phyloP scores from a whole-genome alignment of 2,888 invertebrate genomes.

The Cancer borealis region DNA sequence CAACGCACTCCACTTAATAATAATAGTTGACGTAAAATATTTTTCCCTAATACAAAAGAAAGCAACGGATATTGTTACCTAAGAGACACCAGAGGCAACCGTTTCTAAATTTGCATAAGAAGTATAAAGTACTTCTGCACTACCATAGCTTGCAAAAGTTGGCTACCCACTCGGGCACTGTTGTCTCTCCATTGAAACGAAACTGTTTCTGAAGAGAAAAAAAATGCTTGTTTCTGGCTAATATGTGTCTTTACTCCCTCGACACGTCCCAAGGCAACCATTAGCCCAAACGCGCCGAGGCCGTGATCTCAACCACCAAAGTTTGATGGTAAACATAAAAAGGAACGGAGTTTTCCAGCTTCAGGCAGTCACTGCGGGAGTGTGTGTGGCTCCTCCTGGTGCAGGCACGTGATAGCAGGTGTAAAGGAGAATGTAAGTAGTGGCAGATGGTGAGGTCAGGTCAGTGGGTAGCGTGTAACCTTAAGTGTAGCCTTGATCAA shows the following conservation, averaged over 20 bases:
- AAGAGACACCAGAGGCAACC: not conserved
- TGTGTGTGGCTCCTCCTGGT: not conserved
- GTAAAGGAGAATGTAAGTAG: not conserved
- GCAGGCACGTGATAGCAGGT: not conserved
- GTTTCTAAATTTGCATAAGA: not conserved
- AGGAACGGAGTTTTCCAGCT: not conserved
- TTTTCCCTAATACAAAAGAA: not conserved
- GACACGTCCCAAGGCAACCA: constrained; percentile 10
- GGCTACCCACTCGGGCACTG: not conserved
- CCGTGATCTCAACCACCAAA: constrained; percentile 4
- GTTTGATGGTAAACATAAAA: constrained; percentile 32
- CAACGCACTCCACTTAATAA: not conserved
- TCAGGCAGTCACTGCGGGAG: not conserved
- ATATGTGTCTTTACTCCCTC: not conserved
- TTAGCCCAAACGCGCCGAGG: not conserved
- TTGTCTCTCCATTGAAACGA: not conserved
- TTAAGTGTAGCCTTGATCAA: not conserved
- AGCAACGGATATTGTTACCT: no score
- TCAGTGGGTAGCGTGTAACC: not conserved
- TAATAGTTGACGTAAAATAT: not conserved
- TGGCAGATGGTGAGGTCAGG: not conserved
- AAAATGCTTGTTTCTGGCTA: not conserved
- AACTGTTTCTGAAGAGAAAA: not conserved
- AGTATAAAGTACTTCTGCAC: not conserved
- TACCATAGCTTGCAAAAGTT: not conserved